These are phyloP conservation scores for Plutella xylostella DNA, from an alignment of 2,888 invertebrate species.

Conservation along the genomic window DNA sequence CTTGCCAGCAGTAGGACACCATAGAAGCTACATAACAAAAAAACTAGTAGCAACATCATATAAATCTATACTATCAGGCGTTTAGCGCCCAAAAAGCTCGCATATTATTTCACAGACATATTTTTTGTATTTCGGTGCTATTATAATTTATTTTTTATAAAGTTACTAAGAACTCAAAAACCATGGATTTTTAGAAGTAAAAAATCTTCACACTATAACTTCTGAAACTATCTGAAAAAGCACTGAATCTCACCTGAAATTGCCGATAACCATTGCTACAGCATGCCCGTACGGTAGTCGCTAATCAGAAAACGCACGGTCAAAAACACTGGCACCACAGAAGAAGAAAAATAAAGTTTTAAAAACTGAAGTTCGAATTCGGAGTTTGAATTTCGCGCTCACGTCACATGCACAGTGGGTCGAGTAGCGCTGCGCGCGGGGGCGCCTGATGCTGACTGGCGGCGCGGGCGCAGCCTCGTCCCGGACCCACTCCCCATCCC, in stretches of 20 bases:
- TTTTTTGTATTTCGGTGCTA: too few relatives aligned
- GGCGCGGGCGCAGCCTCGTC: conserved; percentile 7
- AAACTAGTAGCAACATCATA: too few relatives aligned
- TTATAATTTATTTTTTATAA: too few relatives aligned
- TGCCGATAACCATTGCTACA: conserved; percentile 48
- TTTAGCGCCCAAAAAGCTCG: too few relatives aligned
- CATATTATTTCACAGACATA: too few relatives aligned
- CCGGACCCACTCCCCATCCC: conserved; percentile 29
- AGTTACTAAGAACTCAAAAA: neutral
- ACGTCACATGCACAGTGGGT: conserved; percentile 24
- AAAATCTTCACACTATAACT: neutral
- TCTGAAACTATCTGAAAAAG: neutral
- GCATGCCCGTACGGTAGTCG: conserved; percentile 37
- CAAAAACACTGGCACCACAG: neutral
- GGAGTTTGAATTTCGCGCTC: conserved; percentile 47
- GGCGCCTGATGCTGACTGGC: conserved; percentile 15
- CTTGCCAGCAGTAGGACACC: too few relatives aligned
- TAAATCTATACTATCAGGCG: too few relatives aligned
- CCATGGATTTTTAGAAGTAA: neutral
- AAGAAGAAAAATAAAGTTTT: conserved; percentile 9
- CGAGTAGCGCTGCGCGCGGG: conserved; percentile 26
- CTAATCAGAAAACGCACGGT: neutral
- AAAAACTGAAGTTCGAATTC: too few relatives aligned
- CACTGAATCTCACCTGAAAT: conserved; percentile 45
- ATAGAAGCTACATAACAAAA: too few relatives aligned